Base-by-base conservation (phyloP, 2,888 invertebrate species). In the Oligia fasciuncula region DNA sequence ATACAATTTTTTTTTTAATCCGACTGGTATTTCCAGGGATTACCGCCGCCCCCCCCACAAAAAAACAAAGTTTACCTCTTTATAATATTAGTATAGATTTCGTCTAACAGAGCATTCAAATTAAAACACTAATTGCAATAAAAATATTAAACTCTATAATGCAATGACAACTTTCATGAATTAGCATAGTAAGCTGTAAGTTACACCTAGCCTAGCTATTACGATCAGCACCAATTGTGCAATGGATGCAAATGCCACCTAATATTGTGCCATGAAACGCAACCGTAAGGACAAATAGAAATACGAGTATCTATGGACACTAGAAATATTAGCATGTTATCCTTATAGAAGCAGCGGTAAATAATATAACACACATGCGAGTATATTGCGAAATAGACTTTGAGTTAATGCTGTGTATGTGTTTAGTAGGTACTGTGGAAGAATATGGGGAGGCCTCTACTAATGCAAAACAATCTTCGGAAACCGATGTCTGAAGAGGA, bases 101-200 rank as follows among this genome's bases (percentile, higher is more conserved):
- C 6, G 19, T 54, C 8, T 6, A 54, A 54, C 57, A 23, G 57
- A 57, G 23, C 11, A 57, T 23, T 23, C 57, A 23, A 57, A 2
- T 13, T 60, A 60, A 29, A 35, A 35, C 19, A 3, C 19, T 35
- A 35, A 69, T 72, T 73, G 51, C 51, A 54, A 77, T n/a, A 0
- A 77, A 77, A n/a, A 9, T 43, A 29, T 13, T 11, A 29, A 57
- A 60, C 40, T 49, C 29, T 40, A 40, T 54, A 79, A 1, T 67
- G 35, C 43, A 60, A 51, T 46, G 0, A 3, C 23, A 29, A 8
- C 19, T 57, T 49, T 57, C 40, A 2, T 43, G 5, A 67, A 68
- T 67, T 46, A 23, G 51, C 76, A 67, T 46, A 76, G 13, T 80
- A 60, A 76, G 67, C 60, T 60, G 51, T 82, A 51, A 81, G 9